phyloP scores from a whole-genome alignment of 2,113 vertebrate genomes.

The Nettapus auritus region DNA sequence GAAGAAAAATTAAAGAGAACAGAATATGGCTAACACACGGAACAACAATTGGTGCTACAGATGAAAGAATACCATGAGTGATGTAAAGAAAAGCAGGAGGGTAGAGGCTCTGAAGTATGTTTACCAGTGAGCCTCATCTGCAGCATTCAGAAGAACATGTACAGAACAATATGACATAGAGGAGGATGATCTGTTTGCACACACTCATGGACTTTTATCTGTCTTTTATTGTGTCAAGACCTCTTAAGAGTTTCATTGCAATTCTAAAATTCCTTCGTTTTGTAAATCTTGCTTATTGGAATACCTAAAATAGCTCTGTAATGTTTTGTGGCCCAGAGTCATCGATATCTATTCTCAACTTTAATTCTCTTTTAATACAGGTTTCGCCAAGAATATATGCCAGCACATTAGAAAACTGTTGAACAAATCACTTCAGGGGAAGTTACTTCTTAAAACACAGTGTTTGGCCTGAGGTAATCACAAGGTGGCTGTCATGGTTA shows the following conservation, averaged over 20 bases:
- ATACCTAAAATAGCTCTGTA: background rate
- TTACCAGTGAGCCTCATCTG: background rate
- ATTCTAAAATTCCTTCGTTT: background rate
- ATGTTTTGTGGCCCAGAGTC: background rate
- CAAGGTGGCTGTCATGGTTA: background rate
- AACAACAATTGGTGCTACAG: background rate
- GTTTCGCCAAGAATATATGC: background rate
- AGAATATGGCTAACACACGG: background rate
- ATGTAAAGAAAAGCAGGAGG: background rate
- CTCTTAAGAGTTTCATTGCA: background rate
- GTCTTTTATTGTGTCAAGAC: background rate
- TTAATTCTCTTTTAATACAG: background rate
- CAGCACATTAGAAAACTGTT: background rate
- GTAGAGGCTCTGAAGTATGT: background rate
- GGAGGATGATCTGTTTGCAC: background rate
- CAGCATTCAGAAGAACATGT: background rate
- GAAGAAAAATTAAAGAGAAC: background rate
- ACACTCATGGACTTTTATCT: background rate
- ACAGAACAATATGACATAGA: background rate
- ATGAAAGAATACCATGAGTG: background rate
- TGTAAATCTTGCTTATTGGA: background rate
- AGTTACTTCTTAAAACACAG: background rate
- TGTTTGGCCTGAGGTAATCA: background rate
- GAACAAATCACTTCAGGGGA: background rate
- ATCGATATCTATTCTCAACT: background rate